Evolutionary conservation across 2,113 vertebrate genomes (phyloP).

Genomic region (Bungarus multicinctus): DNA sequence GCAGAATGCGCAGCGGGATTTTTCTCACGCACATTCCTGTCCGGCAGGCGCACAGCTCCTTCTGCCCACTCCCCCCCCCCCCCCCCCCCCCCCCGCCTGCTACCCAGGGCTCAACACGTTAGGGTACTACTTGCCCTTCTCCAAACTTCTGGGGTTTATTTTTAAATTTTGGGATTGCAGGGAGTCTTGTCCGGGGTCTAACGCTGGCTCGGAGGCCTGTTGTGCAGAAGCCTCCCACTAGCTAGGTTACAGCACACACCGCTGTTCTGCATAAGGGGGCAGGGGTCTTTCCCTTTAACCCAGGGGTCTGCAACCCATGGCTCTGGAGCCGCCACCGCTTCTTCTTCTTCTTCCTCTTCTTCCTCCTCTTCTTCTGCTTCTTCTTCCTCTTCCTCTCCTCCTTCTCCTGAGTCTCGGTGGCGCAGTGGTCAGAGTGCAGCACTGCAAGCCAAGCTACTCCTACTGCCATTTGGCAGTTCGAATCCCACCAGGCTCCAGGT

Average conservation of each 20-base stretch:
- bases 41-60: not conserved
- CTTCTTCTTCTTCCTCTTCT: no score
- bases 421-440: no score
- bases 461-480: no score
- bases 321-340: no score
- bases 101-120: not conserved
- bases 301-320: no score
- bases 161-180: not conserved
- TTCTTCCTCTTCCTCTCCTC: accelerated
- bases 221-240: not conserved
- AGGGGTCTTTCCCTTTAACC: no score
- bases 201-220: no score
- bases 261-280: not conserved
- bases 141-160: not conserved
- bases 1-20: not conserved
- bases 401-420: no score
- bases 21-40: not conserved
- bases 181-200: no score
- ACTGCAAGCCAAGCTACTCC: no score
- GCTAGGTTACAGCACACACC: not conserved
- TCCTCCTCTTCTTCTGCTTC: no score
- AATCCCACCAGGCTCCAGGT: no score
- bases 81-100: not conserved
- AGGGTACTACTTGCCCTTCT: not conserved
- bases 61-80: not conserved